A percentile compares a stretch with the other conserved stretches of the same genome.
Evolutionary conservation across 2,888 invertebrate genomes (phyloP).

Genomic region (Ptilodon capucinus): DNA sequence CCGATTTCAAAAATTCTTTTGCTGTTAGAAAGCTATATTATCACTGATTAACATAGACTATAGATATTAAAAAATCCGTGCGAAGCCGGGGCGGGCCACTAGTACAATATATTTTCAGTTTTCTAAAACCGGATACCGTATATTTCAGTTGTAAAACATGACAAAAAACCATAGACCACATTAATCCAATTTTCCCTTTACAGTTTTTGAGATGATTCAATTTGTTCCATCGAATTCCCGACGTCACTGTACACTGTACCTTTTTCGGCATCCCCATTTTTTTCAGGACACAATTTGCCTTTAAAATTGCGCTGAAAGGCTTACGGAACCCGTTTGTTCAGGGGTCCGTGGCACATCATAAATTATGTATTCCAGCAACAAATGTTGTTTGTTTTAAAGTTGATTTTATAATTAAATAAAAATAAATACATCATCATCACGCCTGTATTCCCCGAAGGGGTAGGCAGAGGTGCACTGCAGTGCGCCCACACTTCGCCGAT

Average conservation of each 20-base stretch:
- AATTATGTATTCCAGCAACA: neutral
- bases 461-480: too few species aligned
- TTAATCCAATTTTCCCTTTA: neutral
- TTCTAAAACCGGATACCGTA: too few species aligned
- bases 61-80: too few species aligned
- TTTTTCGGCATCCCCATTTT: constrained; percentile 3
- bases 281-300: constrained; percentile 11
- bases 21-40: too few species aligned
- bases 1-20: too few species aligned
- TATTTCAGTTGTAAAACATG: neutral
- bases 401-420: neutral
- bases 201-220: constrained; percentile 4
- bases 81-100: too few species aligned
- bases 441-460: too few species aligned
- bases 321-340: neutral
- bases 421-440: neutral
- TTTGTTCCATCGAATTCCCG: constrained; percentile 4
- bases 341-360: neutral
- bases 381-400: neutral
- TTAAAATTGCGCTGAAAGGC: constrained; percentile 4
- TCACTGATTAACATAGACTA: too few species aligned
- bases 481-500: too few species aligned
- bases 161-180: neutral
- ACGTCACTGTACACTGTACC: constrained; percentile 2
- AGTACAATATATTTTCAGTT: too few species aligned